Base-by-base conservation (phyloP, 2,797 vertebrate genomes). In the Balearica regulorum region DNA sequence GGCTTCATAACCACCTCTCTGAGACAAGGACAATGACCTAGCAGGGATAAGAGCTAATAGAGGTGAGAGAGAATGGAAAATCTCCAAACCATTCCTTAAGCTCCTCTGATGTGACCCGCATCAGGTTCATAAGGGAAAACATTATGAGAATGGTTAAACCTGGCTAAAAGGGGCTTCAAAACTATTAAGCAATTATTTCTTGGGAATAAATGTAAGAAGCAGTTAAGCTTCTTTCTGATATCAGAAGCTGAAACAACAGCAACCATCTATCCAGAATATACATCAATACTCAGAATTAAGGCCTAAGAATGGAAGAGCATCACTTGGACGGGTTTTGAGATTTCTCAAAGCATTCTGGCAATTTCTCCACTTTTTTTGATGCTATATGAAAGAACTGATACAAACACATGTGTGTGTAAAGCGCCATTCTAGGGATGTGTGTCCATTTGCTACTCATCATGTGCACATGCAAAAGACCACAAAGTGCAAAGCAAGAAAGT, bases 381-480 rank as follows among this genome's bases (percentile, higher is more conserved):
- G 39, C 39, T 39, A 39, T 39, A 13, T 6, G 16, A 48, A 69
- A 69, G 48, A 55, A 8, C 1, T 12, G 31, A 22, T 5, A n/a
- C 7, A n/a, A n/a, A 21, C 13, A 18, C 1, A 20, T 1, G 9
- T 8, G 28, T 15, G 18, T 35, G 26, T 5, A 16, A 65, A 80
- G 41, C 0, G 0, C n/a, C 19, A 1, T 21, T 26, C 41, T 48
- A 53, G 10, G 68, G 21, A 20, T 33, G 46, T 3, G 13, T 10
- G 5, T 10, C 43, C 46, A 20, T 22, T 29, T 35, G 49, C 21
- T 51, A 26, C 46, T 43, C 54, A 55, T 22, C 8, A 3, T 0
- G 0, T 14, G 49, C 62, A 18, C 11, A 2, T 37, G 43, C 43
- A 21, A 54, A 70, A 37, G 14, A 16, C 55, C 46, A 19, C 25